Percentiles rank a stretch among this genome's conserved stretches.
These are phyloP conservation scores for Hystrix brachyura DNA, from an alignment of 2,113 vertebrate species.

Conservation along the genomic window DNA sequence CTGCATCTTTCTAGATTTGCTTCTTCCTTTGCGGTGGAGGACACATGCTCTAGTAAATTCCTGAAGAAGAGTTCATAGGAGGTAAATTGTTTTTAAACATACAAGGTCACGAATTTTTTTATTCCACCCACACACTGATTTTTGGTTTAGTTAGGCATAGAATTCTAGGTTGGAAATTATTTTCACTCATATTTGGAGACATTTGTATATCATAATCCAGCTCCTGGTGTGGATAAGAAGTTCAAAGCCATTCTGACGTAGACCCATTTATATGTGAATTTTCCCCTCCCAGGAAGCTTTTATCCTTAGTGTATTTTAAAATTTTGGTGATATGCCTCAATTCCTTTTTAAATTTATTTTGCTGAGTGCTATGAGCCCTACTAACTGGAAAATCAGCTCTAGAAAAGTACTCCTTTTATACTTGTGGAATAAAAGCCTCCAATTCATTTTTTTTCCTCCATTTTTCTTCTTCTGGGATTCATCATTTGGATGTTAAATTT, in stretches of 20 bases:
- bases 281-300: background rate
- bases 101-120: background rate
- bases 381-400: background rate
- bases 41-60: background rate
- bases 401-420: background rate
- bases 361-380: background rate
- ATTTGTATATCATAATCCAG: background rate
- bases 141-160: background rate
- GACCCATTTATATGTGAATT: background rate
- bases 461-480: background rate
- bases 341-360: background rate
- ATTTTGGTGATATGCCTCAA: background rate
- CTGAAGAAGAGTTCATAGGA: background rate
- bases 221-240: background rate
- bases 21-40: background rate
- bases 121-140: background rate
- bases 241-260: background rate
- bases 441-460: background rate
- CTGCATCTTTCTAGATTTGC: background rate
- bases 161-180: background rate
- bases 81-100: background rate
- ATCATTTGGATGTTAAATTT: conserved; percentile 1
- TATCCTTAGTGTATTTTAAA: background rate
- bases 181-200: background rate
- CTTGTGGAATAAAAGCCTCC: background rate